These are phyloP conservation scores for Neodon shergylaensis DNA, from an alignment of 2,113 vertebrate genomes.

Conservation along the genomic window DNA sequence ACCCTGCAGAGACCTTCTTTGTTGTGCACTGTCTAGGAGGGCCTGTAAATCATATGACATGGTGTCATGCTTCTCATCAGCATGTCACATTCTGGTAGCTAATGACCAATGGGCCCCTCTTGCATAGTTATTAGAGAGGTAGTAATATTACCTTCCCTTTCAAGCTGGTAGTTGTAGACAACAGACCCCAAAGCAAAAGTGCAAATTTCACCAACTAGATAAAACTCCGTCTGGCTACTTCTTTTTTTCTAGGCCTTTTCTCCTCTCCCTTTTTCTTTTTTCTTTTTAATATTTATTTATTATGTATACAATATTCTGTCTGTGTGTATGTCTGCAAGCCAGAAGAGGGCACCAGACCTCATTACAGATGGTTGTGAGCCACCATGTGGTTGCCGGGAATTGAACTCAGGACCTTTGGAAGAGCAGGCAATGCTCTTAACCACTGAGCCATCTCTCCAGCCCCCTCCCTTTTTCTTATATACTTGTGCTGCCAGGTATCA, in stretches of 20 bases:
- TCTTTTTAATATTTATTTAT: too few relatives aligned
- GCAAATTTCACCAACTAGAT: conserved; percentile 3
- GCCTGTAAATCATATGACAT: conserved; percentile 71
- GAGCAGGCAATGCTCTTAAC: too few relatives aligned
- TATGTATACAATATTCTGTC: too few relatives aligned
- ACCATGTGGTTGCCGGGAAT: too few relatives aligned
- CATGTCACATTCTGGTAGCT: conserved; percentile 36
- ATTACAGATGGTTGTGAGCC: too few relatives aligned
- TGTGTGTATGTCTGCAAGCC: too few relatives aligned
- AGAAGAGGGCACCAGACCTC: too few relatives aligned
- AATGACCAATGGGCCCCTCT: conserved; percentile 28
- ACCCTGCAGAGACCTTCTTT: conserved; percentile 59
- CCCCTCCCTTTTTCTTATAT: neutral
- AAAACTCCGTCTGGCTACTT: neutral
- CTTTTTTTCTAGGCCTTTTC: neutral
- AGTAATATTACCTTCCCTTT: neutral
- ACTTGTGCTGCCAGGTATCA: neutral
- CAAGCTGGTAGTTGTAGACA: neutral
- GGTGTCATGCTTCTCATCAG: conserved; percentile 67
- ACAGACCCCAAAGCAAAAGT: conserved; percentile 43
- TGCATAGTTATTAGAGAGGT: neutral
- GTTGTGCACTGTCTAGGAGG: conserved; percentile 43
- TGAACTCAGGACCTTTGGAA: too few relatives aligned
- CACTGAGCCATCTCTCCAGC: too few relatives aligned
- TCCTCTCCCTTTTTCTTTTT: too few relatives aligned